Evolutionary conservation across 2,797 vertebrate species (phyloP).

Genomic region (Melanogrammus aeglefinus): DNA sequence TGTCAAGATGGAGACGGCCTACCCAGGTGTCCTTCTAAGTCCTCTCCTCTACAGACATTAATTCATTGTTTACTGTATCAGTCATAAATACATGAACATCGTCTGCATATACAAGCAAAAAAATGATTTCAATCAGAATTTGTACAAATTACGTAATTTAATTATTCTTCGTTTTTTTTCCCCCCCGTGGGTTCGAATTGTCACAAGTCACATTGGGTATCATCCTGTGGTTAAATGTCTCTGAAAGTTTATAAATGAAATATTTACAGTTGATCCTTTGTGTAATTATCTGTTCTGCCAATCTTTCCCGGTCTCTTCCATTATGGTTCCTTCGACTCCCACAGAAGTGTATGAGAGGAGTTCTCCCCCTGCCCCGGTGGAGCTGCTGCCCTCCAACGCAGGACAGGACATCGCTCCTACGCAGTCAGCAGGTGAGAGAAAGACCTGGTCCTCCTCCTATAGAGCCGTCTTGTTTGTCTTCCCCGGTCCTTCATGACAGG

Average conservation of each 20-base stretch:
- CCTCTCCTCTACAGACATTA: conserved; percentile 19
- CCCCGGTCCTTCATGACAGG: neutral
- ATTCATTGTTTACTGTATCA: neutral
- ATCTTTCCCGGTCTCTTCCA: neutral
- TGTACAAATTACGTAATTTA: neutral
- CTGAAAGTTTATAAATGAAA: neutral
- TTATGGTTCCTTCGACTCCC: conserved; percentile 10
- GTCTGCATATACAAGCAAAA: neutral
- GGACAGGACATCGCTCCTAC: conserved; percentile 93
- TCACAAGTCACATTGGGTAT: neutral
- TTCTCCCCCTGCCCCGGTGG: conserved; percentile 87
- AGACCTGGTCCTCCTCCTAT: neutral
- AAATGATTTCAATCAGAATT: neutral
- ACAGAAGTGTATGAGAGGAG: conserved; percentile 88
- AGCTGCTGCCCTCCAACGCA: conserved; percentile 87
- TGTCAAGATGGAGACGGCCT: conserved; percentile 79
- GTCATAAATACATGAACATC: neutral
- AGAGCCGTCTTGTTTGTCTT: neutral
- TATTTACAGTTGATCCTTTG: neutral
- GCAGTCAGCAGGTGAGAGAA: conserved; percentile 84
- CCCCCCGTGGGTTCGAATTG: neutral
- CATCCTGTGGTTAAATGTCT: neutral
- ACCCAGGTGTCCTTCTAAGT: conserved; percentile 77
- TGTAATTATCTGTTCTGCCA: neutral
- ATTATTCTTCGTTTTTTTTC: neutral